Evolutionary conservation across 1,140 invertebrate species (phyloP), one percentile per base, ranked within the genome.

Genomic region (Cydia amplana): DNA sequence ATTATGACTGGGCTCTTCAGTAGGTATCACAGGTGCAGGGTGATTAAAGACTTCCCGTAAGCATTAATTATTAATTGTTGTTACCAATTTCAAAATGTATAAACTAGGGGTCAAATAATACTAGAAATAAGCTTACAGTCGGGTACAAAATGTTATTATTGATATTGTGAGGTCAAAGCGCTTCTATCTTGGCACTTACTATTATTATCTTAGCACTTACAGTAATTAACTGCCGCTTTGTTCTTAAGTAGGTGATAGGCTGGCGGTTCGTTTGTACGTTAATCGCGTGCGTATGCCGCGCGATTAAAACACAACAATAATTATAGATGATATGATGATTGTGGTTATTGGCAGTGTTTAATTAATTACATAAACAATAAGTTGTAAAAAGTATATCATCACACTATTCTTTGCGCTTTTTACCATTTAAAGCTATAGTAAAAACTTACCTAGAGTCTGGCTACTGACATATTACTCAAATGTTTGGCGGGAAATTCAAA

Each of bases 151-250:
- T 23, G 18, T 20, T 23, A 23, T 60, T 60, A 20, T 60, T 23
- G 20, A 7, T 60, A 60, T n/a, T 23, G 3, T 43, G 65, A 70
- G 28, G 65, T 70, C 65, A 36, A 18, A 70, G 28, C 25, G 28
- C 65, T 32, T 70, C 18, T 60, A 40, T 70, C 65, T 36, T 70
- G 32, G 32, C 65, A 70, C 32, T 70, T 70, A 67, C 25, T 67
- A 32, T 67, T 28, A 67, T 67, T 67, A 67, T 67, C 64, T 32
- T 67, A 70, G 4, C 65, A 40, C 65, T 70, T 70, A 70, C 28
- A 25, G 32, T 70, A 70, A 40, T 70, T 70, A 70, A 70, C 65
- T 70, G 28, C 65, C 16, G 3, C n/a, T 70, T 70, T 70, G 64
- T 70, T 70, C 65, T 70, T 32, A 70, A 36, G 28, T 70, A 70